phyloP scores from a whole-genome alignment of 2,113 vertebrate genomes.

The Daboia siamensis region DNA sequence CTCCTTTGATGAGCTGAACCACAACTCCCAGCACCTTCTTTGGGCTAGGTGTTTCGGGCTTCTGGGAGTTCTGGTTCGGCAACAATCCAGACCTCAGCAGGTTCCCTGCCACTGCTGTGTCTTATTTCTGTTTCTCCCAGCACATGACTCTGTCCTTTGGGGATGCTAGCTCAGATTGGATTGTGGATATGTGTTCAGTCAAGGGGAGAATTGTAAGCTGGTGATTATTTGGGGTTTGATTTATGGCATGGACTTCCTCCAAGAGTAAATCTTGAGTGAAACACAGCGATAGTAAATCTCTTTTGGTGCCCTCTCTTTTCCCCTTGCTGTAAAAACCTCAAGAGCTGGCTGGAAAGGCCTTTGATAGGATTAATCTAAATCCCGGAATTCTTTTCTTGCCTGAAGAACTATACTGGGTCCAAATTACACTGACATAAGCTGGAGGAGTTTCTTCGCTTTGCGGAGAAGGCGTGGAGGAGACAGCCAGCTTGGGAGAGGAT shows the following conservation, averaged over 20 bases:
- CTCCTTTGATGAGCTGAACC: not conserved
- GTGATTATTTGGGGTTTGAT: not conserved
- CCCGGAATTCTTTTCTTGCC: not conserved
- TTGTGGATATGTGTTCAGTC: not conserved
- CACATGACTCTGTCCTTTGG: too few relatives aligned
- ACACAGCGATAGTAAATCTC: not conserved
- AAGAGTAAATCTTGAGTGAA: not conserved
- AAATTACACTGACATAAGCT: not conserved
- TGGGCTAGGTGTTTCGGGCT: too few relatives aligned
- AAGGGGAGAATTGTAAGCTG: not conserved
- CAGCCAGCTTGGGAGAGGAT: not conserved
- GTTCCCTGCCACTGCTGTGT: too few relatives aligned
- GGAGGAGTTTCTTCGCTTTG: not conserved
- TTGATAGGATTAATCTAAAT: not conserved
- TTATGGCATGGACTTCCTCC: not conserved
- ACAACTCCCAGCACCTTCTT: too few relatives aligned
- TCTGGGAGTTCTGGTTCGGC: not conserved
- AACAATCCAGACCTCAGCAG: too few relatives aligned
- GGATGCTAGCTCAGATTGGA: not conserved
- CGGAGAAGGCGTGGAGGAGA: not conserved
- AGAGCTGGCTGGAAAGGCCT: not conserved
- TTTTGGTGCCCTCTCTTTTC: not conserved
- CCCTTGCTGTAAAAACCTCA: not conserved
- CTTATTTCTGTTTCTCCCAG: too few relatives aligned
- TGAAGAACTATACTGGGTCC: too few relatives aligned